Evolutionary conservation across 2,113 vertebrate genomes (phyloP).

Genomic region (Proterorhinus semilunaris): DNA sequence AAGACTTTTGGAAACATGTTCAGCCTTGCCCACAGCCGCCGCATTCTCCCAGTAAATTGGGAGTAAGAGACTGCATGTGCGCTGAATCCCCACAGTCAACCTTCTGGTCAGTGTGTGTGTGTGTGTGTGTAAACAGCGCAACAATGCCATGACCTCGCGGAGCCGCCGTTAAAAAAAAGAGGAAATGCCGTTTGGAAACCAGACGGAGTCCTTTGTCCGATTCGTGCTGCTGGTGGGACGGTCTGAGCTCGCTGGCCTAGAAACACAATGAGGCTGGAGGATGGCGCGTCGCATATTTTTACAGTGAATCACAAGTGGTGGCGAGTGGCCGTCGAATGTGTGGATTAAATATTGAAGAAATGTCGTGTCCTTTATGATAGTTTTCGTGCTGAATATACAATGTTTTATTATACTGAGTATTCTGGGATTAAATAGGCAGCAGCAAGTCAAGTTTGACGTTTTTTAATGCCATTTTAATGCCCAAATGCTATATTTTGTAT

Average conservation of each 20-base stretch:
- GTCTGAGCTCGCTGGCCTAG: conserved; percentile 19
- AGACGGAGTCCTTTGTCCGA: conserved; percentile 20
- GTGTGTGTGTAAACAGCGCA: conserved; percentile 12
- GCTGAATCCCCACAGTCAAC: neutral
- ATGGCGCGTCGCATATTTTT: neutral
- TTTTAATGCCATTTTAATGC: too few species aligned
- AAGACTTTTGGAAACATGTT: conserved; percentile 11
- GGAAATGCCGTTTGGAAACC: conserved; percentile 25
- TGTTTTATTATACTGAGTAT: too few species aligned
- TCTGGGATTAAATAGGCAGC: too few species aligned
- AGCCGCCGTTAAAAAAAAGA: conserved; percentile 24
- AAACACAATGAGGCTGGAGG: neutral
- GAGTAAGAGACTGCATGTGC: neutral
- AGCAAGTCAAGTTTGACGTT: too few species aligned
- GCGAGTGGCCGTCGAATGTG: neutral
- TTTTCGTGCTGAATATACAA: too few species aligned
- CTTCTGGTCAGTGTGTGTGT: neutral
- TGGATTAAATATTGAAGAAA: too few species aligned
- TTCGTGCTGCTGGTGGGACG: conserved; percentile 12
- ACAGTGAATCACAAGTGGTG: neutral
- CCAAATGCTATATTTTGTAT: too few species aligned
- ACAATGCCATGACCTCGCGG: conserved; percentile 21
- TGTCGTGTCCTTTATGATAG: too few species aligned
- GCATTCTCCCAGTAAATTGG: neutral
- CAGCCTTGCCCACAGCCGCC: conserved; percentile 11